Evolutionary conservation across 2,888 invertebrate species (phyloP), one percentile per base, ranked within the genome.

Genomic region (Azorinus chamasolen): DNA sequence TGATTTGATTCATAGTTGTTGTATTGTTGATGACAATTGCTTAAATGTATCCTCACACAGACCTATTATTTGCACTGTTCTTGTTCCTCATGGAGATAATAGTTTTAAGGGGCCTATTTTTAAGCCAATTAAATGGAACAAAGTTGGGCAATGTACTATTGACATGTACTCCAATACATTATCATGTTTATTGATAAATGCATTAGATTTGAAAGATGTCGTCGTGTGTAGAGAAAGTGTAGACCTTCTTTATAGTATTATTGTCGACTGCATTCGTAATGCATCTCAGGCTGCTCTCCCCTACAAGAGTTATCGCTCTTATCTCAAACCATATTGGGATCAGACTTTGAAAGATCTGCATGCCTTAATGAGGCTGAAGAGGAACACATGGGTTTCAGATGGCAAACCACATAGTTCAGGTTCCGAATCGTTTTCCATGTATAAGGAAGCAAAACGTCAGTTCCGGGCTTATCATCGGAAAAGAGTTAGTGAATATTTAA

Each of bases 41-140:
- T 24, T 45, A 16, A 45, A 45, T 58, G 58, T 58, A n/a, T 58
- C 58, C 10, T 43, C 6, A 10, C 58, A 58, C 24, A 27, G 58
- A 12, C 58, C 58, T 46, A 22, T n/a, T 32, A 10, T 37, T 10
- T 37, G 12, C 3, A 8, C n/a, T 43, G 22, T n/a, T 20, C 8
- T 18, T 37, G 14, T 16, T 37, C 5, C 18, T 18, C 22, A 37
- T 32, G 20, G 10, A 24, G 8, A 37, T 27, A 12, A 8, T 4
- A 4, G n/a, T 4, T 18, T 55, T 4, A 55, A 37, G 12, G 10
- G 39, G 37, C 27, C n/a, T n/a, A n/a, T n/a, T n/a, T n/a, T n/a
- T n/a, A n/a, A n/a, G n/a, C n/a, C n/a, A n/a, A n/a, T n/a, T n/a
- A n/a, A n/a, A n/a, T n/a, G n/a, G n/a, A n/a, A n/a, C n/a, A n/a